Evolutionary conservation across 2,888 invertebrate species (phyloP), one percentile per base, ranked within the genome.

Genomic region (Epinotia brunnichana): DNA sequence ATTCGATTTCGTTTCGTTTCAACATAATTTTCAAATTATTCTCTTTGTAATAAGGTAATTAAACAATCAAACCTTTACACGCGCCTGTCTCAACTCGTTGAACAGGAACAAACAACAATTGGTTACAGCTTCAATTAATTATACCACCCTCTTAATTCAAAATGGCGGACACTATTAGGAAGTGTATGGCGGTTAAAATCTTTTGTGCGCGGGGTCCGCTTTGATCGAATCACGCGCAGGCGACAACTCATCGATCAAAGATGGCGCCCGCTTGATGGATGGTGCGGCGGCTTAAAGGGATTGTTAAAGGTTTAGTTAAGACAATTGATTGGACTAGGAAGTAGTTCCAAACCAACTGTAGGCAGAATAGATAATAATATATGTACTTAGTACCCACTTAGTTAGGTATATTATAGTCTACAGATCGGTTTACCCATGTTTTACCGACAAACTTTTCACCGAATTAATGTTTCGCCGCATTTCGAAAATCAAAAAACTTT

Each of bases 201-300:
- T 79, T 81, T 81, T 81, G 81, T 80, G 77, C 78, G 74, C 73
- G 75, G 76, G 74, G 61, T 62, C 70, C 44, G 74, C 76, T 82
- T 85, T 88, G 87, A 90, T 91, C 83, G 83, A 85, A 85, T 85
- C 83, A 83, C 79, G 83, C 79, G 79, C 76, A 83, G 82, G 86
- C 79, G 86, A 85, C 89, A 85, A 85, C 81, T 83, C 83, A 91
- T 92, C 91, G 85, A 90, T 92, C 91, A 91, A 83, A 77, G 78
- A 79, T 90, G 89, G 91, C 90, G 91, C 88, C 87, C 85, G 80
- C 75, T 83, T 89, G 90, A 91, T 90, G 84, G 90, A 91, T 90
- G 48, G 61, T 13, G 56, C 63, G 63, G 61, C 67, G 48, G 59
- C 41, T 29, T 66, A 11, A 66, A 71, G 66, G 66, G 67, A 60